phyloP scores from a whole-genome alignment of 1,140 invertebrate genomes.

The Chlorops oryzae region DNA sequence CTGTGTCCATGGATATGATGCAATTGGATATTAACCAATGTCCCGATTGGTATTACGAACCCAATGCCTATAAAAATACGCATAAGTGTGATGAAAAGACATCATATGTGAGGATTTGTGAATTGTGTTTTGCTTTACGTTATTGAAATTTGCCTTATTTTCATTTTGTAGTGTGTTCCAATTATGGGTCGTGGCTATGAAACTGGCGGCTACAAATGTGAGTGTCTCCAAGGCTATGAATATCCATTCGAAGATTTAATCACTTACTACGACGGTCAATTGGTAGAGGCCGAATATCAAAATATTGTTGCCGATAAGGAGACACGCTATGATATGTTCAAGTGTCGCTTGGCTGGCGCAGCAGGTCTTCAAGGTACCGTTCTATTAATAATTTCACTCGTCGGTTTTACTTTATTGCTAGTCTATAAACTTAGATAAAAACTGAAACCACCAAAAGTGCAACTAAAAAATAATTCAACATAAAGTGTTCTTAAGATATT shows the following conservation, averaged over 20 bases:
- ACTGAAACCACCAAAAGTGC: neutral
- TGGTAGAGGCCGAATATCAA: slow-evolving; percentile 89
- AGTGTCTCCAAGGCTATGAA: slow-evolving; percentile 94
- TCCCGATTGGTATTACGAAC: slow-evolving; percentile 76
- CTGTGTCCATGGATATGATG: slow-evolving; percentile 84
- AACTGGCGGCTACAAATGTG: slow-evolving; percentile 95
- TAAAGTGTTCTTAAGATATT: too few species aligned
- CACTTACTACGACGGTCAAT: slow-evolving; percentile 93
- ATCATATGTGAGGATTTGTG: slow-evolving; percentile 76
- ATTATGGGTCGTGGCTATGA: slow-evolving; percentile 86
- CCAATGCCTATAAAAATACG: slow-evolving; percentile 92
- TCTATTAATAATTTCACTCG: slow-evolving; percentile 34
- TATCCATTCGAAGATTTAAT: slow-evolving; percentile 93
- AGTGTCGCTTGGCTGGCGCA: slow-evolving; percentile 83
- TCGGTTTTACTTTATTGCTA: slow-evolving; percentile 36
- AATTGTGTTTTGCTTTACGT: neutral
- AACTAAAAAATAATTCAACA: neutral
- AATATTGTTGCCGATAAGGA: slow-evolving; percentile 73
- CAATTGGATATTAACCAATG: slow-evolving; percentile 95
- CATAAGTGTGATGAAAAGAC: slow-evolving; percentile 88
- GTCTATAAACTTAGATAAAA: slow-evolving; percentile 46
- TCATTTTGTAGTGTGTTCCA: slow-evolving; percentile 77
- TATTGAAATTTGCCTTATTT: neutral
- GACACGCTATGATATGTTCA: slow-evolving; percentile 82
- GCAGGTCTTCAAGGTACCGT: slow-evolving; percentile 54